These are phyloP conservation scores for Tetraodon nigroviridis DNA, from an alignment of 2,113 vertebrate genomes.

Conservation along the genomic window DNA sequence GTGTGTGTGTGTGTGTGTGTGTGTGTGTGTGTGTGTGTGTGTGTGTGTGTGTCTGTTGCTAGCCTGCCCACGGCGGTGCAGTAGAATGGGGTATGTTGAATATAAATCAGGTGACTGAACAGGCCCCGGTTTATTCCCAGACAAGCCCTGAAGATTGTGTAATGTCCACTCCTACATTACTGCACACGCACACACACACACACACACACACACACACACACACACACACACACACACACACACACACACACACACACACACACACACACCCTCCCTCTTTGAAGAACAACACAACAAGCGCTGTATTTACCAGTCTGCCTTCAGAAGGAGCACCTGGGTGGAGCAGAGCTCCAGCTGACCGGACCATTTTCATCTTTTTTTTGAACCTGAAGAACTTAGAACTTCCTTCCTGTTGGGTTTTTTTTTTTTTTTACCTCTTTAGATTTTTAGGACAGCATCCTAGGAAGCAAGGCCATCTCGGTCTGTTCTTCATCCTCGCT, in stretches of 20 bases:
- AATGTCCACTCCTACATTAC: slow-evolving; percentile 68
- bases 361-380: slow-evolving; percentile 12
- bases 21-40: slow-evolving; percentile 21
- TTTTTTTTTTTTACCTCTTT: background rate
- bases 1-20: slow-evolving; percentile 26
- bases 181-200: slow-evolving; percentile 22
- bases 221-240: slow-evolving; percentile 28
- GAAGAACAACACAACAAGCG: slow-evolving; percentile 52
- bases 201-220: slow-evolving; percentile 33
- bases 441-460: slow-evolving; percentile 5
- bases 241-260: slow-evolving; percentile 20
- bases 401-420: slow-evolving; percentile 17
- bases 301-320: slow-evolving; percentile 42
- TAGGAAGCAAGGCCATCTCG: background rate
- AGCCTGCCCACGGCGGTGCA: slow-evolving; percentile 72
- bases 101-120: slow-evolving; percentile 80
- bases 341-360: slow-evolving; percentile 16
- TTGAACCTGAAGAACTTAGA: slow-evolving; percentile 7
- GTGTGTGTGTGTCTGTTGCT: slow-evolving; percentile 35
- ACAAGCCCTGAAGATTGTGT: slow-evolving; percentile 68
- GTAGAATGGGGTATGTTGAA: slow-evolving; percentile 69
- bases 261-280: slow-evolving; percentile 37
- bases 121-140: slow-evolving; percentile 65
- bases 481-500: background rate
- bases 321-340: slow-evolving; percentile 34